These are phyloP conservation scores for Nemurella pictetii DNA, from an alignment of 2,888 invertebrate genomes.

Conservation along the genomic window DNA sequence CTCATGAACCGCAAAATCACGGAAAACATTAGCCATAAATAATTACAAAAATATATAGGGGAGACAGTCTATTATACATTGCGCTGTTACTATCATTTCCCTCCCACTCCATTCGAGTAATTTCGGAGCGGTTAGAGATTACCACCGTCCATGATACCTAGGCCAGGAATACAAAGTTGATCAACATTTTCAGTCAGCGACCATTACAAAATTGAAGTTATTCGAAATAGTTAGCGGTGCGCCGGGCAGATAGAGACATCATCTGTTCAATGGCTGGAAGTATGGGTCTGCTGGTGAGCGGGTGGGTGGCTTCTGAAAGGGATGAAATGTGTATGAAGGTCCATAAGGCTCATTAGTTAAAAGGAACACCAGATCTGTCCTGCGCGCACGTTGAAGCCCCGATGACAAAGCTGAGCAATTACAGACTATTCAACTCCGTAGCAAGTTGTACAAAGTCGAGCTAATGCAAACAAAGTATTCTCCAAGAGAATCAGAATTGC, in stretches of 20 bases:
- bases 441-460: not conserved
- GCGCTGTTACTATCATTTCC: no score
- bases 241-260: not conserved
- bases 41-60: no score
- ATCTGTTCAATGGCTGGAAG: constrained; percentile 1
- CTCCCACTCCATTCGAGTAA: no score
- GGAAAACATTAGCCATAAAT: not conserved
- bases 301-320: not conserved
- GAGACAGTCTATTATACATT: no score
- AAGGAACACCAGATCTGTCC: constrained; percentile 23
- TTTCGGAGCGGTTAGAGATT: no score
- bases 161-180: no score
- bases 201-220: not conserved
- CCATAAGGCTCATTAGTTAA: constrained; percentile 32
- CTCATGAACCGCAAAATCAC: not conserved
- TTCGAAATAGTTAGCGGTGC: not conserved
- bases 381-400: not conserved
- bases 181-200: no score
- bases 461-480: constrained; percentile 14
- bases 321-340: constrained; percentile 29
- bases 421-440: constrained; percentile 14
- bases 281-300: no score
- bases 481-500: not conserved
- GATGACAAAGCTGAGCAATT: constrained; percentile 24
- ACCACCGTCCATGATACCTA: no score